These are phyloP conservation scores for Urosaurus nigricauda DNA, from an alignment of 2,797 vertebrate genomes.

Conservation along the genomic window DNA sequence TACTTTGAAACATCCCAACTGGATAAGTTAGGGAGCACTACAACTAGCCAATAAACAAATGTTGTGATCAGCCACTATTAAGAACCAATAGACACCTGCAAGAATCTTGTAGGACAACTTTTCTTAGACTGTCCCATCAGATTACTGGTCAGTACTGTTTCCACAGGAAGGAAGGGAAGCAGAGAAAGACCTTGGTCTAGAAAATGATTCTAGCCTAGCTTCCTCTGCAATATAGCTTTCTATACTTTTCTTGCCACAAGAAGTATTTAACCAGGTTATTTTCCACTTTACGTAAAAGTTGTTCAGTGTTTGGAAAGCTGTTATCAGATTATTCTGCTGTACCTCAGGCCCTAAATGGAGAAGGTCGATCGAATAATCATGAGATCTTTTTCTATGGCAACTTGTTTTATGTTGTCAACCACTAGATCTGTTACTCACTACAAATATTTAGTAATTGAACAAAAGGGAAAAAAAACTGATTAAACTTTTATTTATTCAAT, in stretches of 20 bases:
- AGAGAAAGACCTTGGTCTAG: too few relatives aligned
- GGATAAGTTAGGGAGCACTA: too few relatives aligned
- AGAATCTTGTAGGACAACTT: neutral
- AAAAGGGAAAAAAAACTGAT: neutral
- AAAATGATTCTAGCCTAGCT: neutral
- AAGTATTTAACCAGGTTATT: neutral
- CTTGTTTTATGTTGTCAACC: neutral
- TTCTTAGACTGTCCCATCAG: neutral
- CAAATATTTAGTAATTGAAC: neutral
- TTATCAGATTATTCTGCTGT: neutral
- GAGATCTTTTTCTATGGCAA: neutral
- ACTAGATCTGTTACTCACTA: neutral
- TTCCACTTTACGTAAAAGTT: neutral
- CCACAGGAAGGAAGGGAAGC: too few relatives aligned
- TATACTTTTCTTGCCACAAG: neutral
- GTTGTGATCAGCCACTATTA: neutral
- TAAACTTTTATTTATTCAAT: conserved; percentile 60
- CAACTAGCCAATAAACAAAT: neutral
- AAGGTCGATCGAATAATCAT: neutral
- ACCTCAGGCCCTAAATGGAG: neutral
- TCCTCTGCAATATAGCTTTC: neutral
- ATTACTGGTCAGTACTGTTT: neutral
- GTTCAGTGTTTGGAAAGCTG: neutral
- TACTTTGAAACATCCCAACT: too few relatives aligned
- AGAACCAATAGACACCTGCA: neutral